Base-by-base conservation (phyloP, 2,888 invertebrate species). In the Esperia sulphurella region DNA sequence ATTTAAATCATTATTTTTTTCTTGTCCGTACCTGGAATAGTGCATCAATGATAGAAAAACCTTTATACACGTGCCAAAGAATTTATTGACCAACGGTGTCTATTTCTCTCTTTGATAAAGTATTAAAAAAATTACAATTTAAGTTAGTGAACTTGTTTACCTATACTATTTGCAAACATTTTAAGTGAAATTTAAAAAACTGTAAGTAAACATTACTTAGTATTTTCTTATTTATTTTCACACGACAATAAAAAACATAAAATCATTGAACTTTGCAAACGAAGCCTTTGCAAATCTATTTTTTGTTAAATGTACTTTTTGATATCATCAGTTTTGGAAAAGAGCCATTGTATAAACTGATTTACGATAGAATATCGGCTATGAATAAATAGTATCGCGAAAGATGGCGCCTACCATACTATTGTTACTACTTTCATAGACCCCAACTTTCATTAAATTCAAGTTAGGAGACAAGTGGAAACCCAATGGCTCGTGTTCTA, bases 11-110 rank as follows among this genome's bases (percentile, higher is more conserved):
- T 72, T 44, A 45, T 82, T 84, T 84, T 84, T 80, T 71, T 80
- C 71, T 65, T 63, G 61, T 59, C 63, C 60, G 63, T 87, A 86
- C 87, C 88, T 87, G 88, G 79, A 75, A 70, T 62, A 68, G 63
- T 63, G 65, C 55, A 67, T 71, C 68, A 58, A 53, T 61, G 62
- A 62, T 58, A 58, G 53, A 57, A 56, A 63, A 60, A 65, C 64
- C 66, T 69, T 70, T 65, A 67, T 79, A 79, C 86, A 77, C 85
- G 86, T 87, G 86, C 85, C 87, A 79, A 71, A 74, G 69, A 78
- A 79, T 79, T 68, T 67, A 65, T 67, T 71, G 74, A 74, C 71
- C 71, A 60, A 54, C 53, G 54, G 59, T 40, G 13, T 13, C 31
- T 46, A 50, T 58, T 53, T 48, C 41, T 43, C 47, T 35, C 33